Evolutionary conservation across 2,888 invertebrate species (phyloP), one percentile per base, ranked within the genome.

Genomic region (Diarsia mendica): DNA sequence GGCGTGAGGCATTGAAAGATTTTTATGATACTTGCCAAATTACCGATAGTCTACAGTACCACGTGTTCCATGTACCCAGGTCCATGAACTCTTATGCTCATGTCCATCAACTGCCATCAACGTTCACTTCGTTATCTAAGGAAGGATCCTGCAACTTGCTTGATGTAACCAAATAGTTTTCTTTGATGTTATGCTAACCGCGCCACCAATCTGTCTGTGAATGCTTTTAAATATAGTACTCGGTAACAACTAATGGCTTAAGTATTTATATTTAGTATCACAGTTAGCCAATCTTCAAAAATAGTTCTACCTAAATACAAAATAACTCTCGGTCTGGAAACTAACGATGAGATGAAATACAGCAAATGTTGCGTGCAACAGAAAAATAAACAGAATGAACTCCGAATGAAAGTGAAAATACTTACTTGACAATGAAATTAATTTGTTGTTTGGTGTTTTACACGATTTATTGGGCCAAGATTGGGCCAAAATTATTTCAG

Each of bases 401-500:
- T 58, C 44, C 55, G 58, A 75, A 85, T 68, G 64, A 82, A 81
- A 77, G 67, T 67, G 33, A 71, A 82, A 64, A 82, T 72, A 85
- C 77, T 84, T 85, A 84, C 84, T 77, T 85, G 87, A 84, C 74
- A 69, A 65, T 67, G 23, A 66, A 64, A 67, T 44, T 75, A 72
- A 75, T 87, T 73, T 1, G 18, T 80, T 72, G 72, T 79, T 86
- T 84, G 79, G 46, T 46, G 18, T 65, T 80, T 44, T 61, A 74
- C 76, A 70, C 81, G 61, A 76, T 72, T 80, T 76, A 80, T 67
- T 67, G 72, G 63, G n/a, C 63, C 63, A 58, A 39, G 48, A 28
- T 28, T 28, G 28, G 28, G 28, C 28, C 28, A 28, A 70, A 71
- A 58, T 67, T 51, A 46, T 67, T 85, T 51, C 15, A 49, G 69